phyloP scores from a whole-genome alignment of 2,797 vertebrate genomes.

The Ctenochaetus hawaiiensis region DNA sequence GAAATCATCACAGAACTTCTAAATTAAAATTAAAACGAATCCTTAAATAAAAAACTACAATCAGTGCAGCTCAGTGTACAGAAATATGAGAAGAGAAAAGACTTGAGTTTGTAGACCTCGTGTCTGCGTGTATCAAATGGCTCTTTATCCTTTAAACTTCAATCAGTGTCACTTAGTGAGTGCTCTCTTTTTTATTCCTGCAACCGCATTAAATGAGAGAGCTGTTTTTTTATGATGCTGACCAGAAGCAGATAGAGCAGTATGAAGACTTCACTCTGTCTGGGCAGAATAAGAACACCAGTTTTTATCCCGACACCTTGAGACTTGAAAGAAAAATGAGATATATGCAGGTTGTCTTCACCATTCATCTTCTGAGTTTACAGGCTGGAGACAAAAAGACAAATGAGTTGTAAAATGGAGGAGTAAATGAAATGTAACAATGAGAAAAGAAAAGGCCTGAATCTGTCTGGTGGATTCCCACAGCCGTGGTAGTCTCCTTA shows the following conservation, averaged over 20 bases:
- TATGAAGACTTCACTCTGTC: neutral
- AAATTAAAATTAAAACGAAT: conserved; percentile 29
- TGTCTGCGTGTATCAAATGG: conserved; percentile 34
- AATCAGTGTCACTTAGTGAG: conserved; percentile 62
- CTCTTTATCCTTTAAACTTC: conserved; percentile 57
- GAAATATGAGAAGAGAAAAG: conserved; percentile 27
- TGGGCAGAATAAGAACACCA: conserved; percentile 4
- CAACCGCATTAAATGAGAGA: conserved; percentile 5
- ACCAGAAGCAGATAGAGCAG: neutral
- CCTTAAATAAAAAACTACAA: conserved; percentile 15
- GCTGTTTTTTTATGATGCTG: conserved; percentile 1
- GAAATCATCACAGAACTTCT: conserved; percentile 7
- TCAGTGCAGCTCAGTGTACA: conserved; percentile 1
- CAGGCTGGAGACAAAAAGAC: conserved; percentile 6
- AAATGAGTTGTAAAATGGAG: conserved; percentile 9
- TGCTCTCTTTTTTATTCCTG: conserved; percentile 31
- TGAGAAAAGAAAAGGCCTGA: conserved; percentile 9
- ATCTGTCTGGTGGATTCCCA: neutral
- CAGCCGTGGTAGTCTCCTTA: neutral
- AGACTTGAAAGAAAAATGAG: neutral
- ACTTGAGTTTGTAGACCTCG: conserved; percentile 17
- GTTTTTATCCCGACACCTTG: conserved; percentile 4
- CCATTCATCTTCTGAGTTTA: conserved; percentile 22
- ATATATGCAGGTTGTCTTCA: neutral
- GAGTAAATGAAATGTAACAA: conserved; percentile 8